These are phyloP conservation scores for Phyllotreta cruciferae DNA, from an alignment of 2,888 invertebrate species.

Conservation along the genomic window DNA sequence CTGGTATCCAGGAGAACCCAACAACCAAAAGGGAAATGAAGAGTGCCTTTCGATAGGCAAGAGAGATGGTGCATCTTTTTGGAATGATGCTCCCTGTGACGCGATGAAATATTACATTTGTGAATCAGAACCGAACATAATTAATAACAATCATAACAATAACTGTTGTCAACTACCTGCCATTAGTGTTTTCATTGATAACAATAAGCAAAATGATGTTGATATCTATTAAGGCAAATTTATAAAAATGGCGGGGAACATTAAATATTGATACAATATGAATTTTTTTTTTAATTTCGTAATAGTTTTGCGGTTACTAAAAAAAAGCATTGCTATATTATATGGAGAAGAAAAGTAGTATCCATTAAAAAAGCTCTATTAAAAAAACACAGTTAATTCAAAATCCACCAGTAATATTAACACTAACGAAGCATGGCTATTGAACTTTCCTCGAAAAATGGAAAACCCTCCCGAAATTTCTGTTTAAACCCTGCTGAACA, in stretches of 20 bases:
- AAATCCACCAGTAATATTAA: too few relatives aligned
- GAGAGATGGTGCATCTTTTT: background rate
- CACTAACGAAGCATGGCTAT: background rate
- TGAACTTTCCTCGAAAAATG: constrained; percentile 5
- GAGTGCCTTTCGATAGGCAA: constrained; percentile 11
- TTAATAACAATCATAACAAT: background rate
- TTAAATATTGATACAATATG: too few relatives aligned
- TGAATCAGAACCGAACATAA: background rate
- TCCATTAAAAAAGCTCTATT: too few relatives aligned
- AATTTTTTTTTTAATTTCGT: too few relatives aligned
- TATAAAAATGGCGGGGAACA: too few relatives aligned
- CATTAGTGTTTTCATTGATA: background rate
- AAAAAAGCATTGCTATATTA: too few relatives aligned
- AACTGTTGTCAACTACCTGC: background rate
- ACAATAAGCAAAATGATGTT: background rate
- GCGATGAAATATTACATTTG: constrained; percentile 13
- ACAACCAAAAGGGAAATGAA: constrained; percentile 5
- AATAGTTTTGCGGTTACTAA: too few relatives aligned
- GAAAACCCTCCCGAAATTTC: constrained; percentile 35
- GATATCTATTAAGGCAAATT: too few relatives aligned
- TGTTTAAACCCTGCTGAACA: constrained; percentile 43
- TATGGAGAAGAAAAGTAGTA: too few relatives aligned
- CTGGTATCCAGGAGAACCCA: constrained; percentile 20
- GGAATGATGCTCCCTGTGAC: constrained; percentile 17
- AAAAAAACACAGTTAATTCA: too few relatives aligned